Conservation (phyloP, 2,113 vertebrate species). For the Nycticryphes semicollaris region DNA sequence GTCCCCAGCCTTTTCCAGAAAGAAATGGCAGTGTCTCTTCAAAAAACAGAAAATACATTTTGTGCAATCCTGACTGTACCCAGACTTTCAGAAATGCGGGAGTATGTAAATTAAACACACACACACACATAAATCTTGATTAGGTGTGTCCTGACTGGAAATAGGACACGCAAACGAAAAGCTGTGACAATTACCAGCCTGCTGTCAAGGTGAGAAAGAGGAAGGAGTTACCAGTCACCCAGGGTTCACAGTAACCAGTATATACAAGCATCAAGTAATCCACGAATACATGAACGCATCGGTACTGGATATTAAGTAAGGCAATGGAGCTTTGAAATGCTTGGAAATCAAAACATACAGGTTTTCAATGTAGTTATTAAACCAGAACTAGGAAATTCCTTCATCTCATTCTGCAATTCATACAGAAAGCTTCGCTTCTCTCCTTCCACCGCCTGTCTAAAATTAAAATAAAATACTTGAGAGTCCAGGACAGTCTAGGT, state of each 20-base stretch:
- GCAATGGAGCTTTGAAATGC: not conserved
- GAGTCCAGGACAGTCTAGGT: not conserved
- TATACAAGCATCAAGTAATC: not conserved
- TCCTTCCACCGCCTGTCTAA: not conserved
- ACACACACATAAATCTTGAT: not conserved
- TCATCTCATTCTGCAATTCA: not conserved
- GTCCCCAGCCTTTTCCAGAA: not conserved
- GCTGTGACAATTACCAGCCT: not conserved
- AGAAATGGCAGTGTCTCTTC: fast-evolving
- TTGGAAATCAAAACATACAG: not conserved
- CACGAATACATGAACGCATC: not conserved
- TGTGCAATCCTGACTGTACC: not conserved
- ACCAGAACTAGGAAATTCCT: not conserved
- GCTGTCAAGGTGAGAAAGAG: not conserved
- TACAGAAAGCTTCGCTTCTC: not conserved
- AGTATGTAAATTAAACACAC: not conserved
- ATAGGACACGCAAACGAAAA: not conserved
- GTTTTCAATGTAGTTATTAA: not conserved
- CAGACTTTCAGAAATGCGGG: not conserved
- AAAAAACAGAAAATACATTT: not conserved
- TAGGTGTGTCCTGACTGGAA: not conserved
- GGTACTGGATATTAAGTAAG: not conserved
- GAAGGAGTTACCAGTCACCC: not conserved
- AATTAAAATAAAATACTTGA: not conserved
- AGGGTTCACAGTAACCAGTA: not conserved